Conservation (phyloP, 1,140 invertebrate genomes). For the Diuraphis noxia region DNA sequence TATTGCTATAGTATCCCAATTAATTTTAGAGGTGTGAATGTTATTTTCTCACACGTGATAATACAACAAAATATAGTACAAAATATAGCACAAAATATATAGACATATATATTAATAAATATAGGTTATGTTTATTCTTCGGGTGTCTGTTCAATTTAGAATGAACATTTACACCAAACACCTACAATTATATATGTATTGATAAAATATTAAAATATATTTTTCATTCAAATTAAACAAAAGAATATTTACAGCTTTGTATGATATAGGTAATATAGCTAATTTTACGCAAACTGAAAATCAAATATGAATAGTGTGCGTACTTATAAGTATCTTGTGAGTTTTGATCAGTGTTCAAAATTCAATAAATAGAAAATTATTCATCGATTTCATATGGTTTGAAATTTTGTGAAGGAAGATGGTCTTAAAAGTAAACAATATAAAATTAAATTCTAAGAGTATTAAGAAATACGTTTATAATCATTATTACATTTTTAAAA, state of each 20-base stretch:
- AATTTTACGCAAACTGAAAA: too few species aligned
- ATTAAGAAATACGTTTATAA: neutral
- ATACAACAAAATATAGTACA: neutral
- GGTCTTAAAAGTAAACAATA: neutral
- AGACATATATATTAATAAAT: neutral
- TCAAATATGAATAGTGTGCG: too few species aligned
- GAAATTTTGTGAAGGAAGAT: too few species aligned
- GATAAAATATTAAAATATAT: neutral
- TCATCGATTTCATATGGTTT: too few species aligned
- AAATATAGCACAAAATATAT: neutral
- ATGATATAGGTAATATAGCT: too few species aligned
- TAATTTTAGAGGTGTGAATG: neutral
- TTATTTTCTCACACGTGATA: neutral
- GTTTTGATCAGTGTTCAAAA: too few species aligned
- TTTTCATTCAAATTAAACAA: neutral
- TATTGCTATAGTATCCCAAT: neutral
- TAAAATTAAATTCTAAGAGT: neutral
- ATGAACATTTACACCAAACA: neutral
- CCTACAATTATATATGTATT: neutral
- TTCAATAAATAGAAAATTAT: too few species aligned
- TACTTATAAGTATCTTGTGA: too few species aligned
- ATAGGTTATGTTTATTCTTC: neutral
- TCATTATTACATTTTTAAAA: too few species aligned
- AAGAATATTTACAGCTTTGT: neutral
- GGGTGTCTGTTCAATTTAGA: neutral